Evolutionary conservation across 2,888 invertebrate genomes (phyloP).

Genomic region (Endotricha flammealis): DNA sequence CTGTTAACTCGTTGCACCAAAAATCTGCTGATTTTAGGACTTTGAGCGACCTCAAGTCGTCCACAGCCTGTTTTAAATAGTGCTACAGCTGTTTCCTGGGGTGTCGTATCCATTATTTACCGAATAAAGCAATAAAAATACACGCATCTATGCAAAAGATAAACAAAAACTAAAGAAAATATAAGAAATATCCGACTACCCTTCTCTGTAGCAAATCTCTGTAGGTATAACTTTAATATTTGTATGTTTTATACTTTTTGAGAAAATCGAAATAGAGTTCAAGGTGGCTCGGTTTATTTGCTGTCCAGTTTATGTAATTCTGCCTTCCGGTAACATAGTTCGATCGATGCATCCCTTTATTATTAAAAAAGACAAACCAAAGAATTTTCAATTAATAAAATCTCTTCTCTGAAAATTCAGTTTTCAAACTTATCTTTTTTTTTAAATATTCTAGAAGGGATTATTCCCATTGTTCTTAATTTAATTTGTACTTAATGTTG

Average conservation of each 20-base stretch:
- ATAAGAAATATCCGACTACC: constrained; percentile 13
- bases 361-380: too few species aligned
- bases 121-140: constrained; percentile 13
- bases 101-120: constrained; percentile 13
- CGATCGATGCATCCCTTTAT: too few species aligned
- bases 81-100: constrained; percentile 13
- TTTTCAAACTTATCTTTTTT: too few species aligned
- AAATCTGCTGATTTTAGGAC: constrained; percentile 14
- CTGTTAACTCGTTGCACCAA: constrained; percentile 11
- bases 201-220: constrained; percentile 8
- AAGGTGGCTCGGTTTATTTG: constrained; percentile 11
- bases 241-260: constrained; percentile 10
- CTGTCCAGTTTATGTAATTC: constrained; percentile 10
- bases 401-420: too few species aligned
- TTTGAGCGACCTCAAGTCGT: constrained; percentile 17
- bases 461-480: too few species aligned
- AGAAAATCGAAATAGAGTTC: constrained; percentile 10
- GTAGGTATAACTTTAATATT: constrained; percentile 4
- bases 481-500: too few species aligned
- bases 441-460: too few species aligned
- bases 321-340: too few species aligned
- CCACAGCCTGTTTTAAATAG: constrained; percentile 14
- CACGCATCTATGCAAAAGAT: constrained; percentile 12
- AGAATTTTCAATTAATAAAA: too few species aligned
- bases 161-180: constrained; percentile 5